Conservation (phyloP, 2,888 invertebrate species). For the Tetramorium bicarinatum region DNA sequence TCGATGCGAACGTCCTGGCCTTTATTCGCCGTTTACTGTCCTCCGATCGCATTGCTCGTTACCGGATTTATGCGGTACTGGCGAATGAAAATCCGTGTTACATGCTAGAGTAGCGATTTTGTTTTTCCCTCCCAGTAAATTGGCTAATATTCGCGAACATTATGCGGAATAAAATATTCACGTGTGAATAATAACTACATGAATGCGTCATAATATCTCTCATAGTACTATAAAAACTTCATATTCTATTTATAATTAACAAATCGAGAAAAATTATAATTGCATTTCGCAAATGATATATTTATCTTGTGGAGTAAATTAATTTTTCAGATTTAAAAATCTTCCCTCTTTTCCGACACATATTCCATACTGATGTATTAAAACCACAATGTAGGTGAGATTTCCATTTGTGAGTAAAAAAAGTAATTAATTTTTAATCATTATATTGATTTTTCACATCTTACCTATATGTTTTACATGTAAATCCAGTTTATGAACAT, state of each 20-base stretch:
- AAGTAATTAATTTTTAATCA: not conserved
- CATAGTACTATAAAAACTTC: not conserved
- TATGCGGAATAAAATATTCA: not conserved
- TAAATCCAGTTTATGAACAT: not conserved
- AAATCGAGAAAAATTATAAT: conserved; percentile 9
- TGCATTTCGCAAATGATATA: not conserved
- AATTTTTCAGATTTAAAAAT: not conserved
- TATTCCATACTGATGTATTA: not conserved
- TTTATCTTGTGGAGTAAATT: not conserved
- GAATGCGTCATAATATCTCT: not conserved
- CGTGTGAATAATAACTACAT: not conserved
- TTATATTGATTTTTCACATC: not conserved
- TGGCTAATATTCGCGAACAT: not conserved
- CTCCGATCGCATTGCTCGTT: conserved; percentile 14
- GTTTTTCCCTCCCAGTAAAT: not conserved
- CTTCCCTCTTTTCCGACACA: not conserved
- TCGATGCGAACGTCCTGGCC: conserved; percentile 10
- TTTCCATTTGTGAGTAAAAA: not conserved
- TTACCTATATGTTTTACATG: not conserved
- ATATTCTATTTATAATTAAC: not conserved
- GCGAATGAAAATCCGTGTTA: not conserved
- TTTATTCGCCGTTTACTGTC: conserved; percentile 14
- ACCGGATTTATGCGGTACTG: not conserved
- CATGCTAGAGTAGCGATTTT: not conserved
- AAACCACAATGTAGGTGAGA: too few relatives aligned